Percentiles rank a stretch among this genome's conserved stretches.
These are phyloP conservation scores for Scomber colias DNA, from an alignment of 2,113 vertebrate species.

Conservation along the genomic window DNA sequence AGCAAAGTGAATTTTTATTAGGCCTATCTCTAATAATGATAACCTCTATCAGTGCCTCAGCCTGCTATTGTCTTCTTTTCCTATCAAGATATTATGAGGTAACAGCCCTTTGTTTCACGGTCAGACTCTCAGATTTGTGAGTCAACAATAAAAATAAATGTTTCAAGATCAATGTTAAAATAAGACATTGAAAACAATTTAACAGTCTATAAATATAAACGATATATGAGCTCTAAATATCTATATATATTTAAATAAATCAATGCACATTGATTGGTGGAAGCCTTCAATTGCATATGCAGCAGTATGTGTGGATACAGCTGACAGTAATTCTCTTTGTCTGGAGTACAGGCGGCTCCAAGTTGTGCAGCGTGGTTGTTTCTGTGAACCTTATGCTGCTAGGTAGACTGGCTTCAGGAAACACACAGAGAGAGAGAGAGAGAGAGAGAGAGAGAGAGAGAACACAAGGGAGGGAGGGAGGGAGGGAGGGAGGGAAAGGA, in stretches of 20 bases:
- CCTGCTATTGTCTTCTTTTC: not conserved
- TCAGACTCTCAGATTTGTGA: not conserved
- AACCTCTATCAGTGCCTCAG: not conserved
- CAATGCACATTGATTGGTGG: not conserved
- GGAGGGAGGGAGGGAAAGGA: slow-evolving; percentile 42
- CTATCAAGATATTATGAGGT: not conserved
- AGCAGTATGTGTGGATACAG: slow-evolving; percentile 44
- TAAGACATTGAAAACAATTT: not conserved
- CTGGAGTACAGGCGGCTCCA: slow-evolving; percentile 63
- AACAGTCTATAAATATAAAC: not conserved
- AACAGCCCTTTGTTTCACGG: not conserved
- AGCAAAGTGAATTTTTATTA: slow-evolving; percentile 8
- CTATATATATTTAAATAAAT: not conserved
- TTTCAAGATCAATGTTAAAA: not conserved
- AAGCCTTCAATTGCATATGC: slow-evolving; percentile 18
- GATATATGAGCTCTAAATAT: no score
- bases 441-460: slow-evolving; percentile 28
- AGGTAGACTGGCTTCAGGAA: slow-evolving; percentile 71
- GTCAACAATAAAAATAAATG: not conserved
- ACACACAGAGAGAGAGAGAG: slow-evolving; percentile 27
- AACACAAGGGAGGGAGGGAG: slow-evolving; percentile 40
- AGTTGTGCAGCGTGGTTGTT: slow-evolving; percentile 64
- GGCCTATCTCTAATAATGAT: slow-evolving; percentile 4
- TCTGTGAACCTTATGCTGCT: slow-evolving; percentile 63
- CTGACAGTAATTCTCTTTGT: slow-evolving; percentile 72